Evolutionary conservation across 2,797 vertebrate species (phyloP).

Genomic region (Geotrypetes seraphini): DNA sequence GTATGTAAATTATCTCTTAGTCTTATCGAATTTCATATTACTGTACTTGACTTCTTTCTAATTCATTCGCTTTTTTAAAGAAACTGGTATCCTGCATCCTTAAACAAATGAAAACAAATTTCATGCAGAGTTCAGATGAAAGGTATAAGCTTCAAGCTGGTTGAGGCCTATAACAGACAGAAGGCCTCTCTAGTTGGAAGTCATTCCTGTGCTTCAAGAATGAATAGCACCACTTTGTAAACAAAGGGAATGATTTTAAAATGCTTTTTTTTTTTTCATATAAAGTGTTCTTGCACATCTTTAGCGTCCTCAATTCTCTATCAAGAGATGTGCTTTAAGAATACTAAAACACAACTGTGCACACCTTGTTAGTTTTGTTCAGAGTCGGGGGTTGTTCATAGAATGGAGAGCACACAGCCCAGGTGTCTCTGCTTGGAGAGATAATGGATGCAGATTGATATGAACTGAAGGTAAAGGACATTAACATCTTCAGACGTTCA

Average conservation of each 20-base stretch:
- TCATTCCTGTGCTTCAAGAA: slow-evolving; percentile 25
- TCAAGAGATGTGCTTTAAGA: slow-evolving; percentile 28
- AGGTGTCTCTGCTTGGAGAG: slow-evolving; percentile 43
- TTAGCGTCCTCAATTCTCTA: slow-evolving; percentile 10
- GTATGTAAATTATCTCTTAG: slow-evolving; percentile 8
- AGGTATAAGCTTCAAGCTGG: not conserved
- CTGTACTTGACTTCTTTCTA: slow-evolving; percentile 13
- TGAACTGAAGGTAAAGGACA: slow-evolving; percentile 28
- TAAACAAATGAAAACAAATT: slow-evolving; percentile 26
- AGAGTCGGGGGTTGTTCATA: slow-evolving; percentile 34
- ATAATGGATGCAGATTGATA: slow-evolving; percentile 41
- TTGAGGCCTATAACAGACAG: slow-evolving; percentile 4
- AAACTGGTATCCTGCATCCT: slow-evolving; percentile 22
- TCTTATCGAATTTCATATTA: slow-evolving; percentile 11
- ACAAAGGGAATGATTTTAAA: slow-evolving; percentile 29
- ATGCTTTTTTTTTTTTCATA: slow-evolving; percentile 13
- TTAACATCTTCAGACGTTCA: slow-evolving; percentile 29
- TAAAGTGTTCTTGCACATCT: slow-evolving; percentile 19
- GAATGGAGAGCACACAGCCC: slow-evolving; percentile 34
- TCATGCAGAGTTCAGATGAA: slow-evolving; percentile 11
- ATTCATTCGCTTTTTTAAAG: slow-evolving; percentile 25
- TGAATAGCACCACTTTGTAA: slow-evolving; percentile 28
- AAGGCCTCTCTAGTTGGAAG: slow-evolving; percentile 20
- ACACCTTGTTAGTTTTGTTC: slow-evolving; percentile 35
- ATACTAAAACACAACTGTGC: slow-evolving; percentile 26